A percentile compares a stretch with the other conserved stretches of the same genome.
Evolutionary conservation across 2,888 invertebrate genomes (phyloP).

Genomic region (Gandaritis pyraliata): DNA sequence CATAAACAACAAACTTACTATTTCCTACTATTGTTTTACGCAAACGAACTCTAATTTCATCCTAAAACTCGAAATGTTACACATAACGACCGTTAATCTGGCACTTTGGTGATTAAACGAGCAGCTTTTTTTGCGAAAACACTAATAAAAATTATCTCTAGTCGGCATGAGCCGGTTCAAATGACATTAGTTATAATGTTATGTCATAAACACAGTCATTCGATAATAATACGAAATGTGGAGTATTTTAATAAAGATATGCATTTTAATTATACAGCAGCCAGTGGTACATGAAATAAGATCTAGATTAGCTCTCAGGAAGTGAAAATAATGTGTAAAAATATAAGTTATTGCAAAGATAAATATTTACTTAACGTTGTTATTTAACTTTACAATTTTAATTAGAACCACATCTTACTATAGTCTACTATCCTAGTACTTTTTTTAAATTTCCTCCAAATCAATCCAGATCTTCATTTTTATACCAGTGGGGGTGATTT

Average conservation of each 20-base stretch:
- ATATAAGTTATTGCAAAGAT: not conserved
- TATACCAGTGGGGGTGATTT: too few species aligned
- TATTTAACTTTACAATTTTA: too few species aligned
- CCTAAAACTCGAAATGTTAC: constrained; percentile 11
- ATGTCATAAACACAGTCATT: constrained; percentile 1
- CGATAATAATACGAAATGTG: constrained; percentile 3
- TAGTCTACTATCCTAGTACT: too few species aligned
- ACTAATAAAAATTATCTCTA: not conserved
- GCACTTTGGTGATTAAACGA: not conserved
- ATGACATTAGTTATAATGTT: constrained; percentile 6
- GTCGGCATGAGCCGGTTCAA: not conserved
- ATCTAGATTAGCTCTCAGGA: not conserved
- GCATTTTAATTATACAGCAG: constrained; percentile 2
- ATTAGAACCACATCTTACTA: too few species aligned
- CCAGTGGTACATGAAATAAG: constrained; percentile 2
- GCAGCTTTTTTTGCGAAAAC: not conserved
- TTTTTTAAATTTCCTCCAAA: too few species aligned
- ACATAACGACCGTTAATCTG: constrained; percentile 5
- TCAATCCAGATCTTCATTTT: too few species aligned
- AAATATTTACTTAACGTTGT: too few species aligned
- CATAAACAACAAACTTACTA: constrained; percentile 31
- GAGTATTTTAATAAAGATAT: not conserved
- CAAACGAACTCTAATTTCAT: constrained; percentile 17
- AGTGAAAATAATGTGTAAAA: not conserved
- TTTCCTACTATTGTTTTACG: constrained; percentile 40